Evolutionary conservation across 2,113 vertebrate genomes (phyloP).

Genomic region (Cercopithecus mona): DNA sequence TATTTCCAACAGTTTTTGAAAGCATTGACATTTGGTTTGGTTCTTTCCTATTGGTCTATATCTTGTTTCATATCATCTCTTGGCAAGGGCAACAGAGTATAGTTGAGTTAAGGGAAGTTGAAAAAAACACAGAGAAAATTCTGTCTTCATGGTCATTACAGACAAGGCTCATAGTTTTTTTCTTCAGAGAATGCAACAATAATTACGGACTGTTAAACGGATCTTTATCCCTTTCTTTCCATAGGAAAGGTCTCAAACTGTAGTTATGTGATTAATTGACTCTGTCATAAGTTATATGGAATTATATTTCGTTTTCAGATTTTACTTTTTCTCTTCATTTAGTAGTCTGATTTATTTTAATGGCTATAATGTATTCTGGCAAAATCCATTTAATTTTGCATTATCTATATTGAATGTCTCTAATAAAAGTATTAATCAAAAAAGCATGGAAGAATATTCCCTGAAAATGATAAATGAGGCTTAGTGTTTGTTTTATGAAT

Average conservation of each 20-base stretch:
- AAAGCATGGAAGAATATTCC: conserved; percentile 61
- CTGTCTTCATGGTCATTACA: not conserved
- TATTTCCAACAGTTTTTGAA: not conserved
- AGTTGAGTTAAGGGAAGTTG: fast-evolving
- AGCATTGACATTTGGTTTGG: not conserved
- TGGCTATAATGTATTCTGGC: conserved; percentile 79
- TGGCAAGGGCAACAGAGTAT: not conserved
- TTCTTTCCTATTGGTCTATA: not conserved
- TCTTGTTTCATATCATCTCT: not conserved
- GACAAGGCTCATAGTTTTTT: conserved; percentile 43
- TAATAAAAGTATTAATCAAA: conserved; percentile 82
- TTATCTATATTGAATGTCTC: conserved; percentile 84
- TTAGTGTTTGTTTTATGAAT: conserved; percentile 75
- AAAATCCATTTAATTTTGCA: conserved; percentile 85
- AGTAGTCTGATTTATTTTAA: conserved; percentile 86
- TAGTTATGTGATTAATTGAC: conserved; percentile 80
- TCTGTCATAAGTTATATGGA: conserved; percentile 81
- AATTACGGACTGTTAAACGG: conserved; percentile 68
- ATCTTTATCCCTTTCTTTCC: conserved; percentile 45
- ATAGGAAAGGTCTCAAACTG: conserved; percentile 58
- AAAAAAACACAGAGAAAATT: not conserved
- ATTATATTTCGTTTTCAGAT: conserved; percentile 80
- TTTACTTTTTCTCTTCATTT: conserved; percentile 74
- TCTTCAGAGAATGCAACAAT: conserved; percentile 52
- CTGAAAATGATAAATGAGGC: conserved; percentile 76